Evolutionary conservation across 1,140 invertebrate species (phyloP).

Genomic region (Ditylenchus dipsaci): DNA sequence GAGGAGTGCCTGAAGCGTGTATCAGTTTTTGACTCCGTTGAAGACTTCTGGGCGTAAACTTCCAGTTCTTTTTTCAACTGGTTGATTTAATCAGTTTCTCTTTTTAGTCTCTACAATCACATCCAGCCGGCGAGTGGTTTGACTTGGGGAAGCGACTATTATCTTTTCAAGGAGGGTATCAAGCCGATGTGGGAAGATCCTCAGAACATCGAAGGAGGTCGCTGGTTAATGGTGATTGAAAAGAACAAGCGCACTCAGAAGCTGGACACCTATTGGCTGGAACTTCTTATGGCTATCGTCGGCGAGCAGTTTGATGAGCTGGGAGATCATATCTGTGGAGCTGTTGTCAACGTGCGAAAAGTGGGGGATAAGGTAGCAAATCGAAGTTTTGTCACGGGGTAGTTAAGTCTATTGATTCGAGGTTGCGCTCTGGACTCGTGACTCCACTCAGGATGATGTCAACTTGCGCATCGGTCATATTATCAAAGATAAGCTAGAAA

Average conservation of each 20-base stretch:
- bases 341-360: constrained; percentile 83
- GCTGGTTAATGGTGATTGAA: constrained; percentile 75
- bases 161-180: constrained; percentile 81
- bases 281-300: constrained; percentile 86
- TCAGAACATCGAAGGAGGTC: constrained; percentile 73
- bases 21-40: constrained; percentile 87
- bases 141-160: constrained; percentile 84
- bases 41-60: constrained; percentile 99
- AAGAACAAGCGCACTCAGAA: constrained; percentile 64
- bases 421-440: constrained; percentile 73
- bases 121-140: constrained; percentile 86
- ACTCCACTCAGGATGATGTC: constrained; percentile 72
- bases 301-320: constrained; percentile 89
- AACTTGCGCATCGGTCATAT: constrained; percentile 64
- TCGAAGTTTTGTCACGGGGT: too few species aligned
- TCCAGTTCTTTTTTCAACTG: too few species aligned
- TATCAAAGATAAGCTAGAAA: constrained; percentile 48
- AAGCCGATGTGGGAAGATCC: constrained; percentile 97
- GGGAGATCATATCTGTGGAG: constrained; percentile 83
- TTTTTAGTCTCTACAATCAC: constrained; percentile 80
- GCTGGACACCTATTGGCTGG: constrained; percentile 88
- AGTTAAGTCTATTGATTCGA: constrained; percentile 17
- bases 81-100: constrained; percentile 8
- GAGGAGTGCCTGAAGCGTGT: constrained; percentile 71
- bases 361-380: constrained; percentile 82